Conservation (phyloP, 2,797 vertebrate species). For the Sebastiscus albofasciatus region DNA sequence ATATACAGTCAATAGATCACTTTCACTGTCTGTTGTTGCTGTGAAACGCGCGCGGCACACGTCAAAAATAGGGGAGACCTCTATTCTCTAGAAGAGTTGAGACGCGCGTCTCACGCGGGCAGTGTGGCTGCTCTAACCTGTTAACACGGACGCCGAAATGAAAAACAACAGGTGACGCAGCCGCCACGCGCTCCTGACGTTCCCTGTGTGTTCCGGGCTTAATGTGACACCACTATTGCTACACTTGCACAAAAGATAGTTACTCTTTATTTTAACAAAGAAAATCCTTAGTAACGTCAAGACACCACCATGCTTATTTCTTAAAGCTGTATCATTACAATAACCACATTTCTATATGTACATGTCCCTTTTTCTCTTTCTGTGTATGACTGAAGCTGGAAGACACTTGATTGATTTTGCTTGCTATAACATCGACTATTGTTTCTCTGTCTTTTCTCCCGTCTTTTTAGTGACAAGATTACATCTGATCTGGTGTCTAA, state of each 20-base stretch:
- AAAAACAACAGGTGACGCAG: too few relatives aligned
- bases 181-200: too few relatives aligned
- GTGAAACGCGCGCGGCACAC: too few relatives aligned
- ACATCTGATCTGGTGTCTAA: constrained; percentile 92
- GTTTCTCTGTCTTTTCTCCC: neutral
- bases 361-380: neutral
- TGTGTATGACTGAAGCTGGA: neutral
- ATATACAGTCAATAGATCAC: too few relatives aligned
- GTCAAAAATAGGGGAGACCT: too few relatives aligned
- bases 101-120: too few relatives aligned
- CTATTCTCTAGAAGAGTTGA: too few relatives aligned
- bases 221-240: neutral
- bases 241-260: neutral
- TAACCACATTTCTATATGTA: neutral
- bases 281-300: neutral
- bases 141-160: too few relatives aligned
- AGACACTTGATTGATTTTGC: neutral
- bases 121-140: too few relatives aligned
- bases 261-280: neutral
- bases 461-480: constrained; percentile 90
- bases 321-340: too few relatives aligned
- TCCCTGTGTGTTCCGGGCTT: too few relatives aligned
- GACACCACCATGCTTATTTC: neutral
- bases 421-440: neutral
- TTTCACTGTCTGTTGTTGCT: too few relatives aligned